Conservation (phyloP, 2,888 invertebrate genomes). For the Hermaeophaga mercurialis region DNA sequence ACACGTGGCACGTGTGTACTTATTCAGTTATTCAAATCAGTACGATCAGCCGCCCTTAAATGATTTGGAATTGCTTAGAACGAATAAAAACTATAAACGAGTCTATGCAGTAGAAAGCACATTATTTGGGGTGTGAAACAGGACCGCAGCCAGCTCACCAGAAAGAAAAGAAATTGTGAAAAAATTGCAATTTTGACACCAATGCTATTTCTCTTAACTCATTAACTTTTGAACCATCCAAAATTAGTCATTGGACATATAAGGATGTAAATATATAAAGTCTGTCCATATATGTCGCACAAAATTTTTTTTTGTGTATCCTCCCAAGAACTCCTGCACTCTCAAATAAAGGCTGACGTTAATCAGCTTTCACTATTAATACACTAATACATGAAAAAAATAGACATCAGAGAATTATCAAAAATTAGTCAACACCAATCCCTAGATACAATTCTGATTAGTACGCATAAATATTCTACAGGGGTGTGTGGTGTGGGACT, state of each 20-base stretch:
- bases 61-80: conserved; percentile 38
- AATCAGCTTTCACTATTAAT: no score
- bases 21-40: conserved; percentile 31
- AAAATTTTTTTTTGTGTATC: not conserved
- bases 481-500: conserved; percentile 31
- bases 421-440: not conserved
- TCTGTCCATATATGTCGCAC: no score
- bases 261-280: no score
- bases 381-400: no score
- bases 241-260: not conserved
- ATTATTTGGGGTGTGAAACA: not conserved
- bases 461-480: not conserved
- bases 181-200: no score
- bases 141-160: not conserved
- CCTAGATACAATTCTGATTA: not conserved
- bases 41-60: conserved; percentile 34
- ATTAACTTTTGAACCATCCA: no score
- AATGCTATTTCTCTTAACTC: no score
- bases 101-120: conserved; percentile 13
- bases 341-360: no score
- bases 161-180: no score
- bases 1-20: conserved; percentile 43
- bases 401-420: not conserved
- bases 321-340: no score
- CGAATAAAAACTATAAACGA: conserved; percentile 36